These are phyloP conservation scores for Cephus pulcher DNA, from an alignment of 2,888 invertebrate species.

Conservation along the genomic window DNA sequence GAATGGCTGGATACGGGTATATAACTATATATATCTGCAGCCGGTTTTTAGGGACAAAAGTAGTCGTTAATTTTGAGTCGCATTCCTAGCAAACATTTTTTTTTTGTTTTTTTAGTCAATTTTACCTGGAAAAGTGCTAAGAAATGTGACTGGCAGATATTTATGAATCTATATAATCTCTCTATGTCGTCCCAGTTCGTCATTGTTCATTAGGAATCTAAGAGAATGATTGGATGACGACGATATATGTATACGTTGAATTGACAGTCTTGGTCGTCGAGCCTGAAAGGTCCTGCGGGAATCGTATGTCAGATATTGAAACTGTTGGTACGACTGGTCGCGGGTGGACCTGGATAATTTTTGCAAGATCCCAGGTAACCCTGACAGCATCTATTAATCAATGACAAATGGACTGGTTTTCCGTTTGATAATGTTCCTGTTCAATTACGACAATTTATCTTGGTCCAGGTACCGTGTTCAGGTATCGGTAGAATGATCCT, in stretches of 20 bases:
- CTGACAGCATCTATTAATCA: not conserved
- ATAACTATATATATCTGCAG: not conserved
- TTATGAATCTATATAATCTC: not conserved
- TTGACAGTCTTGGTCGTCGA: not conserved
- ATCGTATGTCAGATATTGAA: not conserved
- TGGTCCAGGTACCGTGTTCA: not conserved
- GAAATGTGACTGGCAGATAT: not conserved
- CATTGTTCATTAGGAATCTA: not conserved
- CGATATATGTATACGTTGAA: not conserved
- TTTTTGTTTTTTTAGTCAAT: not conserved
- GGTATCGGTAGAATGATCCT: not conserved
- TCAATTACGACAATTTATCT: not conserved
- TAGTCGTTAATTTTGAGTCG: not conserved
- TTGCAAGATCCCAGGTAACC: not conserved
- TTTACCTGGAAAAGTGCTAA: not conserved
- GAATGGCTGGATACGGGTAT: constrained; percentile 16
- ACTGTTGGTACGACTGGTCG: not conserved
- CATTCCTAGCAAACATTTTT: not conserved
- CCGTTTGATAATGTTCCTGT: not conserved
- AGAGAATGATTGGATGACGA: not conserved
- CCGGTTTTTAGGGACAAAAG: not conserved
- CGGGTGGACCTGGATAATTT: not conserved
- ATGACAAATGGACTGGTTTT: not conserved
- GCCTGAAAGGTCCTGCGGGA: not conserved
- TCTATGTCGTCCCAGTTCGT: no score